A percentile compares a stretch with the other conserved stretches of the same genome.
Conservation (phyloP, 2,113 vertebrate genomes). For the Plestiodon gilberti region DNA sequence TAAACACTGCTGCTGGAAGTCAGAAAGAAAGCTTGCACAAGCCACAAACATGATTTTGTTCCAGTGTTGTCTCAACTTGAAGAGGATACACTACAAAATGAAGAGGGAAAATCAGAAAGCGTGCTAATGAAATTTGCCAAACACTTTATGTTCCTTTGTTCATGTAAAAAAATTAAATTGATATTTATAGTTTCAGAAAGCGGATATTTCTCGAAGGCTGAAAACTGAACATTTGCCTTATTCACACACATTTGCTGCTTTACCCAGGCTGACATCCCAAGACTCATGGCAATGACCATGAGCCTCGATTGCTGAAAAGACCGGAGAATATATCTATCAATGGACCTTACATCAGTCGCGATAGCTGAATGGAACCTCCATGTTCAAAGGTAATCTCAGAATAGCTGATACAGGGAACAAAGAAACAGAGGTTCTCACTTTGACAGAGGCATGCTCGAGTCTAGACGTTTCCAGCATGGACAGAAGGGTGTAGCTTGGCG, state of each 20-base stretch:
- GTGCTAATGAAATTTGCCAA: not conserved
- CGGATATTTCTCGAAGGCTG: not conserved
- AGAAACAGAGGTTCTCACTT: not conserved
- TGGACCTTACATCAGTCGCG: not conserved
- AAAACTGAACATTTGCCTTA: too few relatives aligned
- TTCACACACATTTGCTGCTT: too few relatives aligned
- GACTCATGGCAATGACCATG: too few relatives aligned
- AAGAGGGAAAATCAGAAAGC: too few relatives aligned
- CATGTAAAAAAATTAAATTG: rapidly evolving
- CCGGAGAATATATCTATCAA: too few relatives aligned
- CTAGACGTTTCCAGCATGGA: not conserved
- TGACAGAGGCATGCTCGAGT: too few relatives aligned
- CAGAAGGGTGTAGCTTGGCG: not conserved
- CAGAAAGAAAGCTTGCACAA: not conserved
- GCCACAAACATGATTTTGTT: not conserved
- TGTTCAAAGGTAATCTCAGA: not conserved
- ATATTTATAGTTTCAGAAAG: not conserved
- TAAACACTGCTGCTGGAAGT: not conserved
- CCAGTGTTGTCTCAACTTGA: not conserved
- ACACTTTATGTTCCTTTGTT: rapidly evolving
- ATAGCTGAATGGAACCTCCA: not conserved
- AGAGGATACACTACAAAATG: rapidly evolving
- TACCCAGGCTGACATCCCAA: too few relatives aligned
- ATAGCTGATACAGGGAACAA: not conserved
- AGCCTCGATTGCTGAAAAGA: too few relatives aligned